Evolutionary conservation across 2,113 vertebrate genomes (phyloP), one percentile per base, ranked within the genome.

Genomic region (Perognathus longimembris): DNA sequence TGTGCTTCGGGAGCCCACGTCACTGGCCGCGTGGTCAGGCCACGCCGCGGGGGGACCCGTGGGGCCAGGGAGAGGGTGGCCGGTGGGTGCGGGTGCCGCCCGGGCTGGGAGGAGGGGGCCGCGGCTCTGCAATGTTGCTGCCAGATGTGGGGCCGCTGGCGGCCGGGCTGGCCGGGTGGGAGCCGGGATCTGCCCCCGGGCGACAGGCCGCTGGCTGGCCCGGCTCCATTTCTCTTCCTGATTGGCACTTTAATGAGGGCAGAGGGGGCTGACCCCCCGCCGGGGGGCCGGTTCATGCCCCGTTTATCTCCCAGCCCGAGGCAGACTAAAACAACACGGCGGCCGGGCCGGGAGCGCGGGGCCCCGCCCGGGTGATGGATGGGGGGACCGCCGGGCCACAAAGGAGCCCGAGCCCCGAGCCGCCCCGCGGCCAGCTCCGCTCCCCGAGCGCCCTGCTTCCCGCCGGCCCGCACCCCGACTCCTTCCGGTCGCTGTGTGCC

Each of bases 181-280:
- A 64, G 74, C 4, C 88, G 26, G 94, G n/a, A 40, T 74, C 38
- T 90, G 97, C 94, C 95, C 59, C 81, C 7, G 21, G n/a, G 95
- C 95, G 15, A 24, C n/a, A 69, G 94, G 89, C 92, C 61, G 97
- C 98, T 96, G 97, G 74, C 89, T 95, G 79, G 94, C 97, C 73
- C 38, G 92, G 93, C 97, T 96, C 98, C 98, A 99, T 99, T 99
- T 99, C 97, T 99, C 99, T 99, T 98, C 97, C 98, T 98, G 98
- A 98, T 97, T 99, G 99, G 99, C 99, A 98, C 98, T 99, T 99
- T 99, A 99, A 99, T 99, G 99, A 99, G 98, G 99, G 98, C 97
- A 98, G 96, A 90, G 97, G 97, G 98, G 98, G 98, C 98, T 97
- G 97, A 98, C 98, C 98, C 98, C 98, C 98, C 98, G 97, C 98